Evolutionary conservation across 2,113 vertebrate genomes (phyloP), one percentile per base, ranked within the genome.

Genomic region (Neofelis nebulosa): DNA sequence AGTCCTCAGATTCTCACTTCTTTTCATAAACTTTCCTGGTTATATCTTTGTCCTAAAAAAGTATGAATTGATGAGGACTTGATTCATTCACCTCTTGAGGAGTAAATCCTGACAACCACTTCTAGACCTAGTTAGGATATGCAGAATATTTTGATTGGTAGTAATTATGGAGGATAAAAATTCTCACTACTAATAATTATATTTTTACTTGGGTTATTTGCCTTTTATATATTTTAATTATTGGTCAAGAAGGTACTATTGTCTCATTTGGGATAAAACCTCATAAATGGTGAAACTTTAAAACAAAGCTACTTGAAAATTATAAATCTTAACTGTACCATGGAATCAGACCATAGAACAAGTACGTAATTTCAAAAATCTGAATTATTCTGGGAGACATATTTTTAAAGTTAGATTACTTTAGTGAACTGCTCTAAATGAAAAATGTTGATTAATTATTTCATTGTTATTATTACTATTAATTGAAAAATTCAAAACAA

Each of bases 161-260:
- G 25, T 81, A 68, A 71, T 90, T 92, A 68, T 81, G 61, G 74
- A 89, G 50, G 71, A 50, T 84, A 91, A 89, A 97, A 90, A 66
- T 89, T 87, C 61, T 86, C 71, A 41, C 57, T 48, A 80, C 31
- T 92, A 63, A 66, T 79, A 87, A 78, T 41, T 85, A 23, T 55
- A 84, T 68, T 81, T 96, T 96, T 80, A 73, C 41, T 55, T 80
- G 19, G 38, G 25, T 33, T 94, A 0, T 19, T 92, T 96, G 33
- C n/a, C 45, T 85, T 81, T 94, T 82, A 48, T 52, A 63, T 80
- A 89, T 92, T 86, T 13, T 95, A 88, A 89, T 93, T 93, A 96
- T 66, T 91, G 15, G 8, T 93, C 52, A 89, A 31, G 48, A 96
- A 95, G 55, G 27, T 86, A 41, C 2, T 93, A 0, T 73, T 91